phyloP scores from a whole-genome alignment of 2,113 vertebrate species.

The Hippopotamus amphibius region DNA sequence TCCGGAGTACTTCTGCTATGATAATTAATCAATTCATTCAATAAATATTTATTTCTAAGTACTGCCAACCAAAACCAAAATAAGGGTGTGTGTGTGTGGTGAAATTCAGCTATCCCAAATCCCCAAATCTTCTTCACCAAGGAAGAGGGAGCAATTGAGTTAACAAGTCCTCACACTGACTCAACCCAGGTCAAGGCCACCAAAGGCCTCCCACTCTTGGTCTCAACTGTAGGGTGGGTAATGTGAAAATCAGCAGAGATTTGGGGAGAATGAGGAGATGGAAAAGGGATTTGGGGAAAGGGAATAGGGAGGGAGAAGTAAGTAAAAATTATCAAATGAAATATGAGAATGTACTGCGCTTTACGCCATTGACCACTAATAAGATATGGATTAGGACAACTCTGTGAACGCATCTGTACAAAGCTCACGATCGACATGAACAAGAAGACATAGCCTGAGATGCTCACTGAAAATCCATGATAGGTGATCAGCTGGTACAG shows the following conservation, averaged over 20 bases:
- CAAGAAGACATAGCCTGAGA: not conserved
- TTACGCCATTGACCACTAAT: not conserved
- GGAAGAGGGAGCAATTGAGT: not conserved
- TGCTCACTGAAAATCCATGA: not conserved
- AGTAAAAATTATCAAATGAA: not conserved
- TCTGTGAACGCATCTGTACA: not conserved
- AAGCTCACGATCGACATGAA: not conserved
- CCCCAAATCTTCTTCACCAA: not conserved
- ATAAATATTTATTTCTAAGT: slow-evolving; percentile 13
- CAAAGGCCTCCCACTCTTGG: no score
- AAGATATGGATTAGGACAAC: not conserved
- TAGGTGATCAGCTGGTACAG: not conserved
- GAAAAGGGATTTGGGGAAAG: not conserved
- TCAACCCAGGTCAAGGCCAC: not conserved
- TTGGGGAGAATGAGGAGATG: not conserved
- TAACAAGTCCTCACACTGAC: not conserved
- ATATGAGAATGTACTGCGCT: not conserved
- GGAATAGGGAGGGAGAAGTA: fast-evolving
- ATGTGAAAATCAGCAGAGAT: not conserved
- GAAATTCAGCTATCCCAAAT: not conserved
- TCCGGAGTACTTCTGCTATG: not conserved
- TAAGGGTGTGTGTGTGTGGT: not conserved
- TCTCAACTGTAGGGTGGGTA: not conserved
- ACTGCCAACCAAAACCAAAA: not conserved
- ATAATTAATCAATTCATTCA: not conserved